A percentile compares a stretch with the other conserved stretches of the same genome.
These are phyloP conservation scores for Cavia aperea DNA, from an alignment of 2,113 vertebrate species.

Conservation along the genomic window DNA sequence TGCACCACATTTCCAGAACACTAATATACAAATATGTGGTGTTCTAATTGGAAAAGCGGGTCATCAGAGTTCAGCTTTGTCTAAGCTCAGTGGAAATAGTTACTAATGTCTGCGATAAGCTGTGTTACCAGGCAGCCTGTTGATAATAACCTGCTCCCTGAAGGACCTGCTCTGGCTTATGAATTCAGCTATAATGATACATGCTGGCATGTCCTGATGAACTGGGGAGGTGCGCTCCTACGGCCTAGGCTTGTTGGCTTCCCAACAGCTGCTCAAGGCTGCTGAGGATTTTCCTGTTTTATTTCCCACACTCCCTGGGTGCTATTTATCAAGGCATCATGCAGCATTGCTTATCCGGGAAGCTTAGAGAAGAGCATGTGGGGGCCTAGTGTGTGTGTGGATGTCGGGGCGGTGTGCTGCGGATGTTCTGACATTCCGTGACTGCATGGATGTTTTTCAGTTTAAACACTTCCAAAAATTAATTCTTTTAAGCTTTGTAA, in stretches of 20 bases:
- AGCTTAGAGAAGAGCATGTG: neutral
- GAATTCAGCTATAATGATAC: conserved; percentile 42
- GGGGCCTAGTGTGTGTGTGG: neutral
- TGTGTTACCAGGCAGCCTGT: neutral
- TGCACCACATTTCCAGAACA: conserved; percentile 40
- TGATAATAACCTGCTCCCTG: neutral
- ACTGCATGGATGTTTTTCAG: neutral
- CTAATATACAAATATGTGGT: conserved; percentile 10
- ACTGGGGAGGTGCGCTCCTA: neutral
- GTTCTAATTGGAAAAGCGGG: conserved; percentile 36
- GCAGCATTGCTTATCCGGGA: neutral
- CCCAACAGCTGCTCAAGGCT: neutral
- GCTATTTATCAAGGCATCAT: neutral
- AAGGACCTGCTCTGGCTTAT: neutral
- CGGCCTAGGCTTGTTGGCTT: neutral
- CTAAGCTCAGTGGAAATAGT: neutral
- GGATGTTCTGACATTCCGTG: neutral
- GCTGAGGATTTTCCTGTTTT: neutral
- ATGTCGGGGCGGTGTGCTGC: neutral
- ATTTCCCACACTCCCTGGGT: neutral
- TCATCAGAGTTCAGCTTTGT: conserved; percentile 38
- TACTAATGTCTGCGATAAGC: conserved; percentile 25
- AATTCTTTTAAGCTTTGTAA: neutral
- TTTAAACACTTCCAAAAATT: neutral
- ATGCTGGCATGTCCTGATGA: conserved; percentile 23